Evolutionary conservation across 2,113 vertebrate genomes (phyloP).

Genomic region (Rhagologus leucostigma): DNA sequence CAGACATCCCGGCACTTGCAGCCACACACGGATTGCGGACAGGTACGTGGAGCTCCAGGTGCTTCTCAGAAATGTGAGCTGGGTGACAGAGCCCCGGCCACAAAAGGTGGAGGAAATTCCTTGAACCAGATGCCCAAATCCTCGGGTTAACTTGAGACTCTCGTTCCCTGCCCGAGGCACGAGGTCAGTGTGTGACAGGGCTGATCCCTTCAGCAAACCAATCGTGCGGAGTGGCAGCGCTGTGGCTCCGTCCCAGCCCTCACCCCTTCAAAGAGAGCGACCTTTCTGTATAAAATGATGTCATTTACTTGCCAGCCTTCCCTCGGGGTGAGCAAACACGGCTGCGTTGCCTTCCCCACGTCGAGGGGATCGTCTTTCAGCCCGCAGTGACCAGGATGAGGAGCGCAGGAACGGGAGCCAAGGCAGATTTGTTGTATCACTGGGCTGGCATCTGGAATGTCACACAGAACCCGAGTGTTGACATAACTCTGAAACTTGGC

Average conservation of each 20-base stretch:
- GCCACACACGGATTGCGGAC: neutral
- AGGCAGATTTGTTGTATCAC: neutral
- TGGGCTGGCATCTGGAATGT: constrained; percentile 31
- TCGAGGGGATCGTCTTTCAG: constrained; percentile 37
- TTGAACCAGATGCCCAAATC: neutral
- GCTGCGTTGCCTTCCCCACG: constrained; percentile 24
- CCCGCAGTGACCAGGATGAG: neutral
- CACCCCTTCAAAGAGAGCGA: neutral
- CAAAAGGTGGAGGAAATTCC: neutral
- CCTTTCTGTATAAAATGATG: neutral
- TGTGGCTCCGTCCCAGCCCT: neutral
- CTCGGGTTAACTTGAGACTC: neutral
- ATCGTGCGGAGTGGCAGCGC: neutral
- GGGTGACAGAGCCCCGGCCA: neutral
- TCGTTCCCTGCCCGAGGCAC: neutral
- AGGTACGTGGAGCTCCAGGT: neutral
- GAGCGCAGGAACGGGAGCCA: constrained; percentile 10
- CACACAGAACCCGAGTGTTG: constrained; percentile 8
- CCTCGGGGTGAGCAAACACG: neutral
- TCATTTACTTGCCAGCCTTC: neutral
- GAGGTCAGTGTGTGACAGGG: neutral
- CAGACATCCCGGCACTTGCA: neutral
- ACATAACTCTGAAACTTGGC: constrained; percentile 60
- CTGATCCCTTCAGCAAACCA: neutral
- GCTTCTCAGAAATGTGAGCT: neutral